Base-by-base conservation (phyloP, 92 coral and sea anemone species). In the Montipora capitata region DNA sequence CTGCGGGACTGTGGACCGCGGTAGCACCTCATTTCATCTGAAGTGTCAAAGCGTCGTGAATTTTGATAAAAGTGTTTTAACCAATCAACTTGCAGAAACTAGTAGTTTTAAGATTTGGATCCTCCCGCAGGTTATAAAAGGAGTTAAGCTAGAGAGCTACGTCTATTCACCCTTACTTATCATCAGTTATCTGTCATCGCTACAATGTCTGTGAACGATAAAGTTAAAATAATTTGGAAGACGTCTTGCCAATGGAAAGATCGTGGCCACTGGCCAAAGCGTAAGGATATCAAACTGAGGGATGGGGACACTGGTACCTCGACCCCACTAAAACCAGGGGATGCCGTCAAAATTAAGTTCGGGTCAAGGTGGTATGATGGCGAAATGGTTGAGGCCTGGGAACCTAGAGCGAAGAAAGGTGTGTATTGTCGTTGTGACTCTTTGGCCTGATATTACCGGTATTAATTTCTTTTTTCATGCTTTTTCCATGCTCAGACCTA, bases 151-250 rank as follows among this genome's bases (percentile, higher is more conserved):
- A 69, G 18, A 69, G 18, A 10, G 20, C 41, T 7, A 11, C 17
- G 74, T 8, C 0, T 17, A 67, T 67, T 38, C 2, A 67, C 72
- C 15, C 72, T 0, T 20, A 4, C 17, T 40, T 68, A 68, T 6
- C 14, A 40, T 67, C 74, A 40, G 74, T 0, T 3, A 35, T 4
- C 52, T 69, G 7, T 40, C 3, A 2, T 69, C 74, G 49, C 76
- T 15, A 57, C 3, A 10, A 92, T 92, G 92, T 88, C 91, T 72
- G 42, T 81, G 20, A 82, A 78, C 45, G 89, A 45, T 52, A 67
- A 84, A 73, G 87, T 92, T n/a, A 64, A 85, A 48, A 68, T 91
- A 39, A 69, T 91, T 61, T 87, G 94, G 94, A 91, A 91, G 82
- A 82, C 92, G 12, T 63, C 52, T 63, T 79, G 90, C 51, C n/a